phyloP scores from a whole-genome alignment of 1,140 invertebrate genomes.

The Drosophila tropicalis region DNA sequence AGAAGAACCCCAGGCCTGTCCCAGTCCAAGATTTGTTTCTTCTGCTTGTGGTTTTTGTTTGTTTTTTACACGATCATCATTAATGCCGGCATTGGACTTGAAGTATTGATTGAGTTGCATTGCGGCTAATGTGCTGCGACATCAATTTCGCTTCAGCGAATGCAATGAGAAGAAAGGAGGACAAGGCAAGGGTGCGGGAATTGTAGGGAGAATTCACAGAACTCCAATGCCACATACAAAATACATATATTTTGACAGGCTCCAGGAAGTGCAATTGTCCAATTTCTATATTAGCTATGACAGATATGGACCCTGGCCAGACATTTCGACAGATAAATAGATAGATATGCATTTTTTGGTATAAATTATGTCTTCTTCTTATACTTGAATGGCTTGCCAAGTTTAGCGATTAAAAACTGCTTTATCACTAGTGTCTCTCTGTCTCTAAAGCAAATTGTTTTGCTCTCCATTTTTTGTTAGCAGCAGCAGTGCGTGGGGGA shows the following conservation, averaged over 20 bases:
- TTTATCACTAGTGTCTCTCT: constrained; percentile 61
- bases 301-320: constrained; percentile 3
- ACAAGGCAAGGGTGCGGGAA: background rate
- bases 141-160: constrained; percentile 58
- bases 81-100: constrained; percentile 63
- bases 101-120: constrained; percentile 78
- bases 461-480: constrained; percentile 39
- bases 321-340: constrained; percentile 7
- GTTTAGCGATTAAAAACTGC: constrained; percentile 82
- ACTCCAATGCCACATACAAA: constrained; percentile 37
- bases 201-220: constrained; percentile 60
- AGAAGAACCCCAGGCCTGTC: background rate
- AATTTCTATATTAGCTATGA: constrained; percentile 4
- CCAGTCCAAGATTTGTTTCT: constrained; percentile 6
- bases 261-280: constrained; percentile 23
- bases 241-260: constrained; percentile 31
- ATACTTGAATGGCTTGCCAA: constrained; percentile 63
- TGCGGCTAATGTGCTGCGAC: constrained; percentile 79
- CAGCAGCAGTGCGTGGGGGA: constrained; percentile 44
- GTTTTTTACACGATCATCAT: constrained; percentile 56
- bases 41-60: constrained; percentile 17
- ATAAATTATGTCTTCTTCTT: constrained; percentile 44
- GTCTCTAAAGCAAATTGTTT: constrained; percentile 69
- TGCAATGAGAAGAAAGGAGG: background rate
- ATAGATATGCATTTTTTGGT: constrained; percentile 2